Base-by-base conservation (phyloP, 2,797 vertebrate species). In the Sebastes nivosus region DNA sequence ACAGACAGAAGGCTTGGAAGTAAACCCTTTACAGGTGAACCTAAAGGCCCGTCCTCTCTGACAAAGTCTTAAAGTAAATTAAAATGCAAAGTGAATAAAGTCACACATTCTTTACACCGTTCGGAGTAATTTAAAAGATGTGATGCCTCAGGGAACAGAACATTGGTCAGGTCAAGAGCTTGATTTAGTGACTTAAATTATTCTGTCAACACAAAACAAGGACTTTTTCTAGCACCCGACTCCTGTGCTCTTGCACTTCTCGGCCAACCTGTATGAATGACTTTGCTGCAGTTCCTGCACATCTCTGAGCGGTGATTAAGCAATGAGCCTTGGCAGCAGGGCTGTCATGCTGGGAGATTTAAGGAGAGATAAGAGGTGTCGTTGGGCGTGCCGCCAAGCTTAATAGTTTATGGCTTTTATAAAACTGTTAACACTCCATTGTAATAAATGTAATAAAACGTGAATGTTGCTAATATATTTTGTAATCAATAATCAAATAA, bases 401-500 rank as follows among this genome's bases (percentile, higher is more conserved):
- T 38, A 79, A 78, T 11, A 63, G 11, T 72, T 85, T 71, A 84
- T 27, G 13, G 74, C 60, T 76, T 81, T 76, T 75, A 69, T 72
- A 52, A 86, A 80, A 87, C 77, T 27, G 50, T 59, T 70, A 85
- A 59, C 36, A 68, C 60, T 42, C 36, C 6, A 0, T 4, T 71
- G 24, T 34, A 63, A 83, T 75, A 60, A 52, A 50, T 50, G 42
- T 50, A 50, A 50, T 50, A 82, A 80, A 55, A 60, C 60, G 66
- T 69, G 46, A 81, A 78, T 8, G 30, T 42, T 63, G 34, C 65
- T 5, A 38, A 74, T 78, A 50, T 60, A 29, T 61, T 75, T 71
- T 16, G 25, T 72, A 69, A 87, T 89, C 68, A 77, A 82, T 83
- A 79, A 67, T 75, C 34, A 65, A 68, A 81, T 85, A 50, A 86